Evolutionary conservation across 2,797 vertebrate species (phyloP).

Genomic region (Eulemur coronatus): DNA sequence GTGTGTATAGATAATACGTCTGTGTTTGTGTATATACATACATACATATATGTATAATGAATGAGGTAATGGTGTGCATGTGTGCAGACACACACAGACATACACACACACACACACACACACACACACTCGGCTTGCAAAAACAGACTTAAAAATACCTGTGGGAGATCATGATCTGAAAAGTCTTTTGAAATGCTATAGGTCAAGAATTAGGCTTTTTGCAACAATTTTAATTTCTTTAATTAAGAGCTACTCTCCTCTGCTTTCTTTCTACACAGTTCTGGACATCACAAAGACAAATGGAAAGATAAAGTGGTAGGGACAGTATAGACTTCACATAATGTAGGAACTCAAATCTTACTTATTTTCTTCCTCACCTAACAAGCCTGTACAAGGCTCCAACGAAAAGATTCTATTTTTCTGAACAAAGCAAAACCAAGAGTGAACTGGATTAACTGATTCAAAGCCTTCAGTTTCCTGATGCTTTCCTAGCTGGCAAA

Average conservation of each 20-base stretch:
- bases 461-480: background rate
- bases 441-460: slow-evolving; percentile 39
- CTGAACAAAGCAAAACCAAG: slow-evolving; percentile 13
- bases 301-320: background rate
- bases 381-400: background rate
- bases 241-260: background rate
- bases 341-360: background rate
- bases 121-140: background rate
- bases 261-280: slow-evolving; percentile 27
- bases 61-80: background rate
- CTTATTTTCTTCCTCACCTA: background rate
- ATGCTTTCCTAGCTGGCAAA: background rate
- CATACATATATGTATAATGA: background rate
- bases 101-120: background rate
- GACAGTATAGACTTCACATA: background rate
- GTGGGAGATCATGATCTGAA: background rate
- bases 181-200: background rate
- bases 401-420: background rate
- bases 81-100: background rate
- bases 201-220: background rate
- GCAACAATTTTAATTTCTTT: background rate
- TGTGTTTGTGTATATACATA: background rate
- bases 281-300: slow-evolving; percentile 13
- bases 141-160: background rate
- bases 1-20: background rate